Evolutionary conservation across 2,888 invertebrate genomes (phyloP), one percentile per base, ranked within the genome.

Genomic region (Gryllus longicercus): DNA sequence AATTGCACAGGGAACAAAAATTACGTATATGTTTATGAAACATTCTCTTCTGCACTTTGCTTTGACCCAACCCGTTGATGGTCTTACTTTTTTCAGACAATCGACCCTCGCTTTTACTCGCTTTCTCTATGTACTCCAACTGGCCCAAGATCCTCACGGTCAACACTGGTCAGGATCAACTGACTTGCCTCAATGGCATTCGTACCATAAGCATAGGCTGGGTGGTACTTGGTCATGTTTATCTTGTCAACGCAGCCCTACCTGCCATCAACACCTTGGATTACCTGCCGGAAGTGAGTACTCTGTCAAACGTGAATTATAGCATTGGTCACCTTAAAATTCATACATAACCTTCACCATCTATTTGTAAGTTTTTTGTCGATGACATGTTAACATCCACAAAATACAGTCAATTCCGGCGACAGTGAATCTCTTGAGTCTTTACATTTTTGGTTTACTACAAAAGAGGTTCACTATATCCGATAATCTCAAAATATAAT

Each of bases 161-260:
- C 16, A 63, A 63, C 63, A n/a, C 16, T 18, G 63, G 63, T 1
- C 16, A n/a, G n/a, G 63, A 63, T 16, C 63, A 63, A 63, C 14
- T 63, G n/a, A 18, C 14, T 12, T 63, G 63, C 1, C 83, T 91
- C n/a, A 87, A 90, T 82, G 91, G 91, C 16, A 86, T 91, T 14
- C 86, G 90, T 74, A 87, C 88, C 82, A 82, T 89, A 38, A 88
- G 88, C 82, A 89, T 88, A 80, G 83, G 85, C 76, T 89, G 88
- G 87, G 88, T 90, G 3, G 84, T 89, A 49, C 81, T 88, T 14
- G 89, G 88, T 2, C 89, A 90, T 83, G 85, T 87, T 76, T 88
- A 86, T 84, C 84, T 86, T 49, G 85, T 85, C 84, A 84, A 84
- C 50, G 83, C 86, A 81, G 84, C 85, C 51, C 85, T 85, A 77